Evolutionary conservation across 2,797 vertebrate species (phyloP), one percentile per base, ranked within the genome.

Genomic region (Crocodylus rhombifer): DNA sequence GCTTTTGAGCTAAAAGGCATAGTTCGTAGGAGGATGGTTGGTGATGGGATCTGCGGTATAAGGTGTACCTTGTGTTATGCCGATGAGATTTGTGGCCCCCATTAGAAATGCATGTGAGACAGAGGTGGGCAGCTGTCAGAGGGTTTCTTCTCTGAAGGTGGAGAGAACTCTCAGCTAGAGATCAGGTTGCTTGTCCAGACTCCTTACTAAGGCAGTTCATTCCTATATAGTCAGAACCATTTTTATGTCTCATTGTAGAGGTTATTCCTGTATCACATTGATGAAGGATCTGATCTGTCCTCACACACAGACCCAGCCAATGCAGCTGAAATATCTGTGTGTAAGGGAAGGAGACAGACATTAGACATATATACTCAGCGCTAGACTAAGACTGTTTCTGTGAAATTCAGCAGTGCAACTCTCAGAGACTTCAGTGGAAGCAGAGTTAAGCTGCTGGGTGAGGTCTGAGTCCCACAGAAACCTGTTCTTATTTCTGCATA

Each of bases 1-100:
- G 20, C 58, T n/a, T 13, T 12, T 58, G 51, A 0, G 0, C n/a
- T 42, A 65, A 20, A 57, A 63, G 5, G 12, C 11, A 26, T 36
- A 84, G 16, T 30, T 81, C 30, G 14, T 2, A 2, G 33, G 18
- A 42, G 33, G 13, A 11, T 78, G 15, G 25, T 25, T 25, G 18
- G 11, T 88, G 25, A 11, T 84, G 11, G 33, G 65, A 61, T 14
- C 23, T 61, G 64, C 8, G n/a, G 64, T 65, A 51, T 9, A 65
- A 65, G 9, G 30, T 65, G 42, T 51, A 9, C 42, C 42, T 51
- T 51, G 42, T 28, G 17, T 60, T 1, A 3, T 61, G 60, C 15
- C 61, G 42, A 6, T n/a, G 15, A 71, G 21, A 57, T 77, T 64
- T 65, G 10, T 16, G n/a, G 5, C 13, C 61, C 55, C 55, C 5